Evolutionary conservation across 1,140 invertebrate species (phyloP).

Genomic region (Philotrypesis tridentata): DNA sequence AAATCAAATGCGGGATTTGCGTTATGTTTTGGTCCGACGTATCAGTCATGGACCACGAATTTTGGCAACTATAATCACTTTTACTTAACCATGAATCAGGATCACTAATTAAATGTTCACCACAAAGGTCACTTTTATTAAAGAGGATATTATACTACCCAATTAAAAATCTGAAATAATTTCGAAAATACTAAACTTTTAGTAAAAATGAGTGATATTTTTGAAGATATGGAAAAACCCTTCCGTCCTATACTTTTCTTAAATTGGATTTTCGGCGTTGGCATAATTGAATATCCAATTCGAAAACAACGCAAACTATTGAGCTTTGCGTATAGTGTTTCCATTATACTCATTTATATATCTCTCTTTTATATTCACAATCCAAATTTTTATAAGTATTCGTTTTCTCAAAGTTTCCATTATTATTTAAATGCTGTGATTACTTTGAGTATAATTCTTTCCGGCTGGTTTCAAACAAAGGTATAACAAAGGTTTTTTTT

Average conservation of each 20-base stretch:
- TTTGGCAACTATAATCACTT: too few species aligned
- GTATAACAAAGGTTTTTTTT: slow-evolving; percentile 23
- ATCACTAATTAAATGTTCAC: too few species aligned
- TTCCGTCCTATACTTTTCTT: slow-evolving; percentile 6
- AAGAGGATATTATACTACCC: too few species aligned
- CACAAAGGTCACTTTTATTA: too few species aligned
- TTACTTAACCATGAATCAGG: too few species aligned
- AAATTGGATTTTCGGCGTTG: slow-evolving; percentile 43
- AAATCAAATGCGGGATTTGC: too few species aligned
- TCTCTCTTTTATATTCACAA: neutral
- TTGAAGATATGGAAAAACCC: neutral
- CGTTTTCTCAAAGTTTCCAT: neutral
- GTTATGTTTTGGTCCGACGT: too few species aligned
- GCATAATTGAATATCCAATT: slow-evolving; percentile 42
- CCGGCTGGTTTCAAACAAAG: slow-evolving; percentile 34
- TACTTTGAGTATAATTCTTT: slow-evolving; percentile 41
- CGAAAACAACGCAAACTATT: neutral
- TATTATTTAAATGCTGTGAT: slow-evolving; percentile 31
- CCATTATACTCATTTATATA: neutral
- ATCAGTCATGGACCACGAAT: too few species aligned
- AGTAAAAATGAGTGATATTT: neutral
- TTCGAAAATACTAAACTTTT: neutral
- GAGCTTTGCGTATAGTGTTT: slow-evolving; percentile 25
- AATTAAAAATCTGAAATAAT: neutral
- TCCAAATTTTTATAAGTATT: neutral